Conservation (phyloP, 2,888 invertebrate species). For the Ophion ellenae region DNA sequence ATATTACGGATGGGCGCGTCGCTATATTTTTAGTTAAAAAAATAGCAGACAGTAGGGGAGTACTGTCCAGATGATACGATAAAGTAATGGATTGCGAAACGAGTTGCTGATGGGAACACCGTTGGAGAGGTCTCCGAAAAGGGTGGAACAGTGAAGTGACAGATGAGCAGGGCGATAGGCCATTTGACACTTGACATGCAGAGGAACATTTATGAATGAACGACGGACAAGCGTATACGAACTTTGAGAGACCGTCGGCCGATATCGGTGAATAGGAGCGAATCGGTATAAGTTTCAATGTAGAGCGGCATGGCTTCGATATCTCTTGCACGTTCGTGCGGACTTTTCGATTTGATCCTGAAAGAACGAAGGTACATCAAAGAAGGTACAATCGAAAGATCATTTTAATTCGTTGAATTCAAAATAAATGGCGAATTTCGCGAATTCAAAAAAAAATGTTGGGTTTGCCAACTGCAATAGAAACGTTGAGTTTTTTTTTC, state of each 20-base stretch:
- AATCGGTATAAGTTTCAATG: conserved; percentile 80
- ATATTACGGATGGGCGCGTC: no score
- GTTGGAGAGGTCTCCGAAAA: no score
- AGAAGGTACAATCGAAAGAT: neutral
- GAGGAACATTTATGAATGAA: neutral
- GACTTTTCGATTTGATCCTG: conserved; percentile 65
- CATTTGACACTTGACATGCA: neutral
- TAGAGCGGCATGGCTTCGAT: conserved; percentile 73
- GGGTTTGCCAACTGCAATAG: neutral
- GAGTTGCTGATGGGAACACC: no score
- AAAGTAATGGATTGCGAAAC: no score
- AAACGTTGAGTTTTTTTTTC: no score
- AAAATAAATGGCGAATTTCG: neutral
- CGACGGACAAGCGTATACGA: conserved; percentile 9
- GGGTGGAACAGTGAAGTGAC: neutral
- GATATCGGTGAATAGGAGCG: conserved; percentile 79
- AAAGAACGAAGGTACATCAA: conserved; percentile 26
- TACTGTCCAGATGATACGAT: no score
- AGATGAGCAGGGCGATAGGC: neutral
- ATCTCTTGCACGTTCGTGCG: conserved; percentile 46
- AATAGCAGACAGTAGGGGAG: no score
- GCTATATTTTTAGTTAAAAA: no score
- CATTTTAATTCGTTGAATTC: neutral
- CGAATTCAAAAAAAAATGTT: neutral
- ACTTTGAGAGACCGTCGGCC: conserved; percentile 83